These are phyloP conservation scores for Amazona vittata DNA, from an alignment of 2,113 vertebrate species.

Conservation along the genomic window DNA sequence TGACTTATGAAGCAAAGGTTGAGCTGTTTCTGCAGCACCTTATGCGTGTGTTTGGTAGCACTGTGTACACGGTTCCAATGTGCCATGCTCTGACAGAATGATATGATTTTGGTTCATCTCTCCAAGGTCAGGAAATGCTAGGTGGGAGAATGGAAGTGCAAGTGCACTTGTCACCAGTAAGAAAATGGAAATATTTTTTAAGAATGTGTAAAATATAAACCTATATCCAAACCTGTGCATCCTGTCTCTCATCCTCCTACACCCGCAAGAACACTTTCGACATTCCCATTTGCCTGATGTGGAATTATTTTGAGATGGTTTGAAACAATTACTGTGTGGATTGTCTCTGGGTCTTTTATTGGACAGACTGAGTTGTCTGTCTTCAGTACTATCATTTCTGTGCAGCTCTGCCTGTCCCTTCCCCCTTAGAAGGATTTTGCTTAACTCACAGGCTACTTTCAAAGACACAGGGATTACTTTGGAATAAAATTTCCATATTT, in stretches of 20 bases:
- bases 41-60: neutral
- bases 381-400: neutral
- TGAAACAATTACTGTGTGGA: neutral
- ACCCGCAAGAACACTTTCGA: neutral
- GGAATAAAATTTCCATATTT: neutral
- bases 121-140: neutral
- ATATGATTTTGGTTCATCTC: neutral
- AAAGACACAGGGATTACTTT: neutral
- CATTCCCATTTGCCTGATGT: rapidly evolving
- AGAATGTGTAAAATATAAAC: neutral
- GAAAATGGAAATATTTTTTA: neutral
- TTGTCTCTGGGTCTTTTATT: neutral
- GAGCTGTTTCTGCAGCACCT: neutral
- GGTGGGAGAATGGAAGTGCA: neutral
- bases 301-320: neutral
- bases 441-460: neutral
- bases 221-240: neutral
- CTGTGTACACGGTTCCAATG: rapidly evolving
- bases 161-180: rapidly evolving
- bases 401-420: neutral
- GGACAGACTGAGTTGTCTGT: neutral
- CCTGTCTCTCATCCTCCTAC: neutral
- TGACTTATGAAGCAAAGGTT: constrained; percentile 15
- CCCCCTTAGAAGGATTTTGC: neutral
- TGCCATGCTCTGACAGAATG: neutral